Evolutionary conservation across 2,797 vertebrate genomes (phyloP).

Genomic region (Iguana delicatissima): DNA sequence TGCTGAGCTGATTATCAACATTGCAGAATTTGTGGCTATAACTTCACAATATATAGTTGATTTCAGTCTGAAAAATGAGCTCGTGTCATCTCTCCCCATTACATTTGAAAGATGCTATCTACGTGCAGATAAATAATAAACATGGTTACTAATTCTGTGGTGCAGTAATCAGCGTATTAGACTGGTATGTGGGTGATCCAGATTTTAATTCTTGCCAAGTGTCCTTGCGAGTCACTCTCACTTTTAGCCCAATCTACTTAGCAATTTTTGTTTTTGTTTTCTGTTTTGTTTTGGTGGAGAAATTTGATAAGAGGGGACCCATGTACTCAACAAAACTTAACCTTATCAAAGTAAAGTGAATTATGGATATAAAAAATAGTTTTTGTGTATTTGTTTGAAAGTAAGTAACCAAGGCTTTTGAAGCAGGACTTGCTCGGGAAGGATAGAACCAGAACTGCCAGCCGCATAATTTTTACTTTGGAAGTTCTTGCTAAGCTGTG

Average conservation of each 20-base stretch:
- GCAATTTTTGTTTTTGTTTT: neutral
- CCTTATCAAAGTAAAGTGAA: neutral
- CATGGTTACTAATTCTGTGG: neutral
- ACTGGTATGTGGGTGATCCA: no score
- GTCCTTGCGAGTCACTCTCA: no score
- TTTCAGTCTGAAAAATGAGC: no score
- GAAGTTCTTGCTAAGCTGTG: neutral
- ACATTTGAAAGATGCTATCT: neutral
- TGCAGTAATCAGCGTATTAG: no score
- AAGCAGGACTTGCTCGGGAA: neutral
- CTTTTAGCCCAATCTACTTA: no score
- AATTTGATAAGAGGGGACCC: no score
- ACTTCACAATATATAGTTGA: neutral
- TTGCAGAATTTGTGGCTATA: neutral
- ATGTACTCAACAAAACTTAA: no score
- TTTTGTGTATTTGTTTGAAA: neutral
- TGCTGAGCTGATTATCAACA: neutral
- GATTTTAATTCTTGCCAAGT: no score
- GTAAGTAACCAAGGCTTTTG: neutral
- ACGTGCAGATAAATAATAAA: neutral
- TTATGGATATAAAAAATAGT: neutral
- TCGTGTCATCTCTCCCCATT: neutral
- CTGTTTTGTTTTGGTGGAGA: neutral
- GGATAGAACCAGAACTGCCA: neutral
- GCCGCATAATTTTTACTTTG: neutral